phyloP scores from a whole-genome alignment of 2,113 vertebrate species.

The Pseudopipra pipra region DNA sequence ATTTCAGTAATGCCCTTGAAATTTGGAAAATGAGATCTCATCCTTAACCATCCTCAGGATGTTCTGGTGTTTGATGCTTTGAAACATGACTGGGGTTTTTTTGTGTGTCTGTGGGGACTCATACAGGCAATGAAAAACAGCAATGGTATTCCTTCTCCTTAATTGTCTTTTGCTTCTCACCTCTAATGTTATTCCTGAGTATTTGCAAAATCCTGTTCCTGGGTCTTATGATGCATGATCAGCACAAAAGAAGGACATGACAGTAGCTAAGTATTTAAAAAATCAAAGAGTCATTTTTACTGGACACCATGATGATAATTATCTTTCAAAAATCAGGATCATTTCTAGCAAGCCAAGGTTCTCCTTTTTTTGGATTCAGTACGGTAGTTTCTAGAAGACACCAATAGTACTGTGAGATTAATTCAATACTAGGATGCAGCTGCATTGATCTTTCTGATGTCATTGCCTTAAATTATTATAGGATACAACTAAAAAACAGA shows the following conservation, averaged over 20 bases:
- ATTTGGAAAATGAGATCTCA: neutral
- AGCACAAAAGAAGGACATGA: neutral
- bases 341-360: constrained; percentile 2
- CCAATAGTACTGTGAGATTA: neutral
- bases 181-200: neutral
- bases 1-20: neutral
- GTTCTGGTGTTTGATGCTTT: neutral
- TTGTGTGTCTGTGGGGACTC: neutral
- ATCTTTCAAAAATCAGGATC: neutral
- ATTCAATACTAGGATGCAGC: neutral
- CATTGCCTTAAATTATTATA: constrained; percentile 29
- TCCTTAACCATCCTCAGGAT: neutral
- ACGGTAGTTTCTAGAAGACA: neutral
- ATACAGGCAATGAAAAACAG: neutral
- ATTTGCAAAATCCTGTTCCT: neutral
- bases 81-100: neutral
- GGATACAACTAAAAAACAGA: neutral
- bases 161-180: neutral
- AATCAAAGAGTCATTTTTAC: neutral
- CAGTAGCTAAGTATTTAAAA: neutral
- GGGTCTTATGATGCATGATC: neutral
- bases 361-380: neutral
- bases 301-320: neutral
- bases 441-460: constrained; percentile 45
- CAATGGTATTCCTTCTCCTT: neutral